phyloP scores from a whole-genome alignment of 2,797 vertebrate species.

The Gymnothorax reevesii region DNA sequence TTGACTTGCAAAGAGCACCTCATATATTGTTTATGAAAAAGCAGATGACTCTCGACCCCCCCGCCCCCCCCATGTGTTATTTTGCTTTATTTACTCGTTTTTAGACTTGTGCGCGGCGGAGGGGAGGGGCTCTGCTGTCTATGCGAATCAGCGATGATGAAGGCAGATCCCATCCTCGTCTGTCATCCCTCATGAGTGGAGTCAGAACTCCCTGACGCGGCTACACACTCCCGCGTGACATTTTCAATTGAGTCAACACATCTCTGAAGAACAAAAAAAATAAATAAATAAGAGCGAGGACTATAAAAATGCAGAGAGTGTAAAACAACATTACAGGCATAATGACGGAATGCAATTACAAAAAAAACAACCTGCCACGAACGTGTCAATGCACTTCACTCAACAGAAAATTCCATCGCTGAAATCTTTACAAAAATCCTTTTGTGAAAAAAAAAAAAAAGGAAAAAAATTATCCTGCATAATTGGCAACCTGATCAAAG shows the following conservation, averaged over 20 bases:
- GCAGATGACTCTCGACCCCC: constrained; percentile 75
- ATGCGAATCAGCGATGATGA: constrained; percentile 90
- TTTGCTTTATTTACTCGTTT: constrained; percentile 91
- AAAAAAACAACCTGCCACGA: constrained; percentile 85
- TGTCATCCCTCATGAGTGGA: constrained; percentile 95
- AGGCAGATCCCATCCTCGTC: constrained; percentile 91
- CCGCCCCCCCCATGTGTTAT: constrained; percentile 68
- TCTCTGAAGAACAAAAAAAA: constrained; percentile 52
- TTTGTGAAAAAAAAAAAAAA: constrained; percentile 46
- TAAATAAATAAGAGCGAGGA: constrained; percentile 51
- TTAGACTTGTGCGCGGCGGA: constrained; percentile 94
- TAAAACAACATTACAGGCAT: constrained; percentile 58
- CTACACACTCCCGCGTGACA: constrained; percentile 96
- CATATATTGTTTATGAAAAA: constrained; percentile 96
- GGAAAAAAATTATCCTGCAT: constrained; percentile 88
- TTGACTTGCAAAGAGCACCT: constrained; percentile 98
- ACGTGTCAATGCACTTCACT: constrained; percentile 88
- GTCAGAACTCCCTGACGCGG: constrained; percentile 95
- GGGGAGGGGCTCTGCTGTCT: constrained; percentile 86
- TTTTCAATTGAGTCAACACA: constrained; percentile 96
- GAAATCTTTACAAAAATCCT: constrained; percentile 65
- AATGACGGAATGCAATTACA: constrained; percentile 79
- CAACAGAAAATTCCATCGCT: constrained; percentile 69
- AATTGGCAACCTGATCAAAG: constrained; percentile 95
- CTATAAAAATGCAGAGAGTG: constrained; percentile 85